Conservation (phyloP, 2,113 vertebrate species). For the Opisthocomus hoazin region DNA sequence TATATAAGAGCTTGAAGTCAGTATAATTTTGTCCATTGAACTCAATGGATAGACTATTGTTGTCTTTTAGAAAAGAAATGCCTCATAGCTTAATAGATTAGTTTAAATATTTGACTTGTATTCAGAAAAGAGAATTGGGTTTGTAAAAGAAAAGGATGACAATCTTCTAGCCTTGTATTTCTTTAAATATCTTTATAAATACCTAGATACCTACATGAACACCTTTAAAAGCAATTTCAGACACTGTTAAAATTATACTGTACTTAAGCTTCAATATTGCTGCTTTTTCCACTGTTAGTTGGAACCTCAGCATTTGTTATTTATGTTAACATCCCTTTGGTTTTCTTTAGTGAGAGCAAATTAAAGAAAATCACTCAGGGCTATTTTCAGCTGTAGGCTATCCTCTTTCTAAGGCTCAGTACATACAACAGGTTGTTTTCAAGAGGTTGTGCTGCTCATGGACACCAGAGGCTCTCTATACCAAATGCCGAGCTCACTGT, state of each 20-base stretch:
- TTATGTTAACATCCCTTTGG: background rate
- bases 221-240: background rate
- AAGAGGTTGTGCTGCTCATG: accelerated
- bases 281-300: background rate
- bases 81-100: background rate
- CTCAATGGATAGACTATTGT: background rate
- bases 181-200: background rate
- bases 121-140: background rate
- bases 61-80: background rate
- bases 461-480: background rate
- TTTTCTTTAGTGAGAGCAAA: background rate
- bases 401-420: background rate
- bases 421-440: background rate
- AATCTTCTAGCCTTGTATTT: background rate
- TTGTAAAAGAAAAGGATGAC: background rate
- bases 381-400: background rate
- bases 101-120: background rate
- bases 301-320: background rate
- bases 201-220: background rate
- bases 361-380: background rate
- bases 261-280: background rate
- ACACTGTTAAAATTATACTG: background rate
- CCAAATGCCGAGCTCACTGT: accelerated
- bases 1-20: background rate
- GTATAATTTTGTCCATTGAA: background rate